phyloP scores from a whole-genome alignment of 2,888 invertebrate genomes.

The Epistrophe eligans region DNA sequence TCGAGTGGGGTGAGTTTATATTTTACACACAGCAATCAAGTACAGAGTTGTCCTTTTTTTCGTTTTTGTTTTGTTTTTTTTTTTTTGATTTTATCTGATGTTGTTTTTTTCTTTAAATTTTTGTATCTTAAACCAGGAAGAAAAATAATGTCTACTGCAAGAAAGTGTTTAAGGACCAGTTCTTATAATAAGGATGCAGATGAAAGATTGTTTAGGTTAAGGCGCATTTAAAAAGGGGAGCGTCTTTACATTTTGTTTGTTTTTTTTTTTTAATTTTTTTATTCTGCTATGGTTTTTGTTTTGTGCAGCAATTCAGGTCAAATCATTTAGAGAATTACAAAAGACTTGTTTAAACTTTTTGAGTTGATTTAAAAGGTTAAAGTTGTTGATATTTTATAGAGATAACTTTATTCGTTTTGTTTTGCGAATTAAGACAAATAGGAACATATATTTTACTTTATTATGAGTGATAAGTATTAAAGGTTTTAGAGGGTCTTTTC shows the following conservation, averaged over 20 bases:
- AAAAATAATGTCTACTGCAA: constrained; percentile 65
- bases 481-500: too few relatives aligned
- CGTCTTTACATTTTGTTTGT: constrained; percentile 1
- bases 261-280: too few relatives aligned
- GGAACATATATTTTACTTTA: too few relatives aligned
- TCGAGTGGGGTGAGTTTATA: constrained; percentile 76
- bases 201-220: constrained; percentile 51
- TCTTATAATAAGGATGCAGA: constrained; percentile 73
- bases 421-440: too few relatives aligned
- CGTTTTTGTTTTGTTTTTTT: constrained; percentile 64
- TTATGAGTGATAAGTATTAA: too few relatives aligned
- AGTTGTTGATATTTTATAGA: not conserved
- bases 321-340: constrained; percentile 34
- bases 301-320: constrained; percentile 52
- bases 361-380: not conserved
- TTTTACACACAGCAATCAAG: constrained; percentile 78
- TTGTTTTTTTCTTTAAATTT: constrained; percentile 29
- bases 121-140: constrained; percentile 50
- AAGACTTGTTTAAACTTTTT: not conserved
- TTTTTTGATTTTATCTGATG: constrained; percentile 60
- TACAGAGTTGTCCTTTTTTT: constrained; percentile 72
- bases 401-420: not conserved
- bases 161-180: constrained; percentile 71
- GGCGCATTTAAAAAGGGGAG: constrained; percentile 47
- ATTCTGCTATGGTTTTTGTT: not conserved